A percentile compares a stretch with the other conserved stretches of the same genome.
Conservation (phyloP, 2,113 vertebrate genomes). For the Xerus inauris region DNA sequence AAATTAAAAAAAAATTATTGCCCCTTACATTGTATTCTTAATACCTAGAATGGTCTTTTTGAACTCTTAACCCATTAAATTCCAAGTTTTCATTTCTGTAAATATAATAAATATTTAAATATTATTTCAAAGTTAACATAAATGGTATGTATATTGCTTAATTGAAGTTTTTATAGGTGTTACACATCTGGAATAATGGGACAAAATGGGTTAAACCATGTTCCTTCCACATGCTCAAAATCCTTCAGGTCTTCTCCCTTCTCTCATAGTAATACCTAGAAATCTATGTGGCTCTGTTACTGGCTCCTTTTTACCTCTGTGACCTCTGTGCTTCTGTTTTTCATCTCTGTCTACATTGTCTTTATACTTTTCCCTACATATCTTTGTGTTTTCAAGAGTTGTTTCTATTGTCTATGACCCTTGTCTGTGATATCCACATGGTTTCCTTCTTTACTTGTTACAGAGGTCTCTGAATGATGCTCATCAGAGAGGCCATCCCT, state of each 20-base stretch:
- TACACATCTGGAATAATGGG: background rate
- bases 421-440: background rate
- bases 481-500: background rate
- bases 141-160: background rate
- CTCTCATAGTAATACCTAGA: background rate
- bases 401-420: background rate
- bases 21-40: background rate
- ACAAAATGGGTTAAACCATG: background rate
- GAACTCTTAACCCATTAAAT: background rate
- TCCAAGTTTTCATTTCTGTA: background rate
- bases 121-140: background rate
- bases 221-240: background rate
- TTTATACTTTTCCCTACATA: background rate
- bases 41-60: background rate
- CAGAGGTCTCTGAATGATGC: background rate
- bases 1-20: background rate
- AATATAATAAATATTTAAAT: background rate
- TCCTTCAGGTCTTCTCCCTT: background rate
- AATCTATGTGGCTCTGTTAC: background rate
- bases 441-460: background rate
- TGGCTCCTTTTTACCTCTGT: background rate
- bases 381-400: background rate
- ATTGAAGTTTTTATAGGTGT: background rate
- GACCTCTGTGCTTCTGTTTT: background rate
- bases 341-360: background rate